Percentiles rank a stretch among this genome's conserved stretches.
These are phyloP conservation scores for Caenorhabditis remanei DNA, from an alignment of 1,140 invertebrate genomes.

Conservation along the genomic window DNA sequence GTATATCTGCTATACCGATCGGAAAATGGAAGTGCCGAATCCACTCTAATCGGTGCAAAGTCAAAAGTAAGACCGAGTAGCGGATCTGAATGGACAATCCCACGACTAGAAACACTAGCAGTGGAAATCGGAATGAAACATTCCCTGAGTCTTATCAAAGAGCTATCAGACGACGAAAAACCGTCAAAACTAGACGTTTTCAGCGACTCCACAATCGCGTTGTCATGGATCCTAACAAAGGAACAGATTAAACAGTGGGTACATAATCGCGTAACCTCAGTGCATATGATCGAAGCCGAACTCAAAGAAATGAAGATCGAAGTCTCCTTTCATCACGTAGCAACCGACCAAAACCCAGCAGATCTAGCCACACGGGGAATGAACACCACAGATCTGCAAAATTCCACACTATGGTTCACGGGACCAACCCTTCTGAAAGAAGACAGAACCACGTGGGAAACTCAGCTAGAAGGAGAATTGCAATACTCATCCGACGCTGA, in stretches of 20 bases:
- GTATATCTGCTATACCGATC: not conserved
- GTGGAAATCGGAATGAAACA: not conserved
- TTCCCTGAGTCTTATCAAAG: not conserved
- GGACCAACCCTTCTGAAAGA: not conserved
- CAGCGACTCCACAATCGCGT: not conserved
- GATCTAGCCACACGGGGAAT: not conserved
- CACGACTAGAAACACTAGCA: conserved; percentile 7
- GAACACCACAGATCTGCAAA: not conserved
- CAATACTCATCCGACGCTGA: not conserved
- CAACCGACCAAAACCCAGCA: not conserved
- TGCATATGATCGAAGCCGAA: not conserved
- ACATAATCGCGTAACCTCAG: not conserved
- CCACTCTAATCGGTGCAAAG: not conserved
- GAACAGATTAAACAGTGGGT: not conserved
- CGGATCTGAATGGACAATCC: not conserved
- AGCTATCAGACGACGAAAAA: not conserved
- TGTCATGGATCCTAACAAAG: conserved; percentile 1
- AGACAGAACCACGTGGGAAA: not conserved
- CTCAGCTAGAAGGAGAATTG: not conserved
- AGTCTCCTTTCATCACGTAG: not conserved
- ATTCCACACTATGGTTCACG: not conserved
- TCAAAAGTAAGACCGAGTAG: not conserved
- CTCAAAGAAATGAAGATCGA: not conserved
- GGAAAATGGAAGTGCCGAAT: not conserved
- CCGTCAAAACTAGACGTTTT: not conserved